phyloP scores from a whole-genome alignment of 2,888 invertebrate species.

The Carterocephalus palaemon region DNA sequence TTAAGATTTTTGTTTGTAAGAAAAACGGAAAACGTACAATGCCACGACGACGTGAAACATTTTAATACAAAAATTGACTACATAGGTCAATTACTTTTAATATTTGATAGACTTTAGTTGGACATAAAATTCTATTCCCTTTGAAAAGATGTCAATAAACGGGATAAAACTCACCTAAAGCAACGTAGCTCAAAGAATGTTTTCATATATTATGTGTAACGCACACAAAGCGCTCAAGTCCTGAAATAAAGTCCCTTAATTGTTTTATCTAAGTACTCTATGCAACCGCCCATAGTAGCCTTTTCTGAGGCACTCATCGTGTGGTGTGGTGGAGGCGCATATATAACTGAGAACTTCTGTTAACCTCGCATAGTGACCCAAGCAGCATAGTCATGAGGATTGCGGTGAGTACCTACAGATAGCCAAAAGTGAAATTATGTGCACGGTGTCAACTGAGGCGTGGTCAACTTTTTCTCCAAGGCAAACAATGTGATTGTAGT shows the following conservation, averaged over 20 bases:
- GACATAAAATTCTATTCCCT: too few relatives aligned
- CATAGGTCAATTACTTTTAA: too few relatives aligned
- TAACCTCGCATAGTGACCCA: slow-evolving; percentile 51
- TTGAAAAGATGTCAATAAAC: too few relatives aligned
- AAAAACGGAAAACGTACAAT: too few relatives aligned
- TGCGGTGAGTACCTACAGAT: slow-evolving; percentile 60
- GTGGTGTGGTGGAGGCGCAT: slow-evolving; percentile 58
- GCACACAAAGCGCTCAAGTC: slow-evolving; percentile 1
- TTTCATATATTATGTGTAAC: too few relatives aligned
- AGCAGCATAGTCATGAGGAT: slow-evolving; percentile 60
- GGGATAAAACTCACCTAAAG: slow-evolving; percentile 1
- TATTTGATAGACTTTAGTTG: too few relatives aligned
- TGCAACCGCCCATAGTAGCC: slow-evolving; percentile 35
- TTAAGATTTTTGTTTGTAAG: too few relatives aligned
- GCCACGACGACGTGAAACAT: too few relatives aligned
- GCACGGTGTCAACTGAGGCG: slow-evolving; percentile 49
- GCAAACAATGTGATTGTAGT: slow-evolving; percentile 25
- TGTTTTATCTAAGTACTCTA: slow-evolving; percentile 35
- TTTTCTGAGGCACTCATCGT: slow-evolving; percentile 30
- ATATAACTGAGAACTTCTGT: slow-evolving; percentile 53
- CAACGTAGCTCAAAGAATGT: slow-evolving; percentile 1
- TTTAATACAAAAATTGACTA: too few relatives aligned
- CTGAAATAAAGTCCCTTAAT: slow-evolving; percentile 19
- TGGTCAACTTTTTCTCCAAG: slow-evolving; percentile 31
- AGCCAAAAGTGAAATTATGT: slow-evolving; percentile 39